Evolutionary conservation across 2,113 vertebrate species (phyloP).

Genomic region (Amblyornis subalaris): DNA sequence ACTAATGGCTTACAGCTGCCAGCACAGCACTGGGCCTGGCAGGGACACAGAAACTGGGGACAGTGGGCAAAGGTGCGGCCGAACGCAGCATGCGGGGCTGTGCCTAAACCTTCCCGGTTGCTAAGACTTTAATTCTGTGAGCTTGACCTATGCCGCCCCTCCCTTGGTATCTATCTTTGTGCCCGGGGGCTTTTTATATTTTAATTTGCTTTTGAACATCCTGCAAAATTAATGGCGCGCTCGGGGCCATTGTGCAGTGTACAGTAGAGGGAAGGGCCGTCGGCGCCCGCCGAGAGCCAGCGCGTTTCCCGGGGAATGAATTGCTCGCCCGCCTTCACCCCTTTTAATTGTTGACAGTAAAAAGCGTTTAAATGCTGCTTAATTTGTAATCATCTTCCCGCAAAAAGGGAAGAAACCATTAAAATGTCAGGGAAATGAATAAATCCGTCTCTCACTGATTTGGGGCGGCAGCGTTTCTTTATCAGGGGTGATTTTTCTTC

Average conservation of each 20-base stretch:
- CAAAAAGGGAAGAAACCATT: constrained; percentile 69
- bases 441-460: constrained; percentile 41
- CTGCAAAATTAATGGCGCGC: constrained; percentile 61
- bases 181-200: constrained; percentile 68
- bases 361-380: constrained; percentile 79
- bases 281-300: constrained; percentile 52
- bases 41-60: rapidly evolving
- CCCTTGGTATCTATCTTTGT: constrained; percentile 57
- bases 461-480: constrained; percentile 34
- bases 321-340: constrained; percentile 65
- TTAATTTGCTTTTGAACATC: constrained; percentile 72
- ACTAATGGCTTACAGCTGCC: neutral
- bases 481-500: constrained; percentile 61
- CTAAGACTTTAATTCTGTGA: constrained; percentile 36
- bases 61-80: neutral
- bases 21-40: neutral
- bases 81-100: neutral
- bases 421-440: constrained; percentile 77
- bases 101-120: neutral
- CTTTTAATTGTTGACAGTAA: constrained; percentile 81
- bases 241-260: constrained; percentile 61
- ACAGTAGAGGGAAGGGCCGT: constrained; percentile 65
- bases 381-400: constrained; percentile 81
- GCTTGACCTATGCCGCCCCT: constrained; percentile 39
- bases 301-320: constrained; percentile 81